Conservation (phyloP, 2,888 invertebrate species). For the Labia minor region DNA sequence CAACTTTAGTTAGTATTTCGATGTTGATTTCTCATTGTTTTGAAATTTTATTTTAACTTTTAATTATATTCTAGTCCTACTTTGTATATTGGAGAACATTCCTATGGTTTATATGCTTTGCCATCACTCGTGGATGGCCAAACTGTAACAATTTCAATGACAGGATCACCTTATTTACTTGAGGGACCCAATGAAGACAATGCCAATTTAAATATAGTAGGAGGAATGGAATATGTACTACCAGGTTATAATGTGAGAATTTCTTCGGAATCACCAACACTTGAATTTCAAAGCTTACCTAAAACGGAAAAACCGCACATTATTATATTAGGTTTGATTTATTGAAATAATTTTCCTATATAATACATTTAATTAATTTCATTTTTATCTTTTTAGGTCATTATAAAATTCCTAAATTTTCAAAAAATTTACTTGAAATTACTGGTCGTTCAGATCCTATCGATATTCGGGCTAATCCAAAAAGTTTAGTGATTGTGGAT, state of each 20-base stretch:
- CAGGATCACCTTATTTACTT: constrained; percentile 55
- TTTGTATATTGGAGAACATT: constrained; percentile 82
- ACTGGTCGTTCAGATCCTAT: constrained; percentile 35
- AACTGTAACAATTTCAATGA: constrained; percentile 68
- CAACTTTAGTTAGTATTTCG: constrained; percentile 41
- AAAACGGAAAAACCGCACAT: constrained; percentile 21
- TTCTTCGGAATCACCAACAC: constrained; percentile 16
- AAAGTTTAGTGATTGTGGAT: constrained; percentile 17
- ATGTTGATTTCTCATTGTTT: not conserved
- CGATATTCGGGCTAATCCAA: constrained; percentile 35
- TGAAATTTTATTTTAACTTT: not conserved
- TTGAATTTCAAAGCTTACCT: constrained; percentile 23
- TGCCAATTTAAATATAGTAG: not conserved
- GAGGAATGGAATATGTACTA: constrained; percentile 13
- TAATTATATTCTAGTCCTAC: constrained; percentile 57
- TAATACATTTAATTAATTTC: not conserved
- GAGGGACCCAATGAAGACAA: constrained; percentile 50
- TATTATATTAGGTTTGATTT: constrained; percentile 25
- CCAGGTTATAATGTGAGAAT: constrained; percentile 22
- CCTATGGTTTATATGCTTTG: constrained; percentile 80
- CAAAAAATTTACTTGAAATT: constrained; percentile 34
- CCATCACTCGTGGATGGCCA: constrained; percentile 86
- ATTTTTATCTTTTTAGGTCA: constrained; percentile 41
- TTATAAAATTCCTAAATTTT: constrained; percentile 57
- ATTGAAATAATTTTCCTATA: not conserved